Evolutionary conservation across 1,140 invertebrate species (phyloP), one percentile per base, ranked within the genome.

Genomic region (Pararge aegeria): DNA sequence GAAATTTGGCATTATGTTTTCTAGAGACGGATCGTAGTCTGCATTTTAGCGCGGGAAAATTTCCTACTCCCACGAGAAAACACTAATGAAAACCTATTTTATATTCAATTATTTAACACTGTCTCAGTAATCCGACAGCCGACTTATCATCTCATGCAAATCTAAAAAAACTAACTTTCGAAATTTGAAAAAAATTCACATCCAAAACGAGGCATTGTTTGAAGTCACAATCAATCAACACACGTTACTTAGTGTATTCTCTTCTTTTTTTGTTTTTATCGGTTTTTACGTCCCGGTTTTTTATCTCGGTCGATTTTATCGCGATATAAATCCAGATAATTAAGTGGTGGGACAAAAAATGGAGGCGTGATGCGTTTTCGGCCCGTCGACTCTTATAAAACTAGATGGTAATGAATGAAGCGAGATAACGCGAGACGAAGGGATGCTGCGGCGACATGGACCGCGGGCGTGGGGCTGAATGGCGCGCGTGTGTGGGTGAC

Each of bases 381-480:
- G 77, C 52, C 77, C 83, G 82, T 89, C 82, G 83, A 82, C 71
- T 87, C 71, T 81, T 75, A 87, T 87, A 83, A 80, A 78, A 73
- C 77, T 84, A 85, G 86, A 87, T 87, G 73, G 80, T 87, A 89
- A 89, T 89, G 86, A 89, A 89, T 89, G 86, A 87, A 89, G 70
- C 24, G 64, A 87, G 86, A 89, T 89, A 89, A 87, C 72, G 48
- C 57, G 67, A 78, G 78, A 79, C 68, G 78, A 78, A 77, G 71
- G 78, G 75, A 77, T 73, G 75, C 61, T 69, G 30, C 30, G 68
- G 65, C 73, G 75, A 78, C 76, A 69, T 75, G 73, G 54, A 60
- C 58, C 68, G 64, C 30, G 7, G 3, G 30, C 3, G 30, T 12
- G 30, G 30, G 10, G 30, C 61, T 79, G 70, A 61, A 67, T 83